These are phyloP conservation scores for Odontocerum albicorne DNA, from an alignment of 2,888 invertebrate genomes.

Conservation along the genomic window DNA sequence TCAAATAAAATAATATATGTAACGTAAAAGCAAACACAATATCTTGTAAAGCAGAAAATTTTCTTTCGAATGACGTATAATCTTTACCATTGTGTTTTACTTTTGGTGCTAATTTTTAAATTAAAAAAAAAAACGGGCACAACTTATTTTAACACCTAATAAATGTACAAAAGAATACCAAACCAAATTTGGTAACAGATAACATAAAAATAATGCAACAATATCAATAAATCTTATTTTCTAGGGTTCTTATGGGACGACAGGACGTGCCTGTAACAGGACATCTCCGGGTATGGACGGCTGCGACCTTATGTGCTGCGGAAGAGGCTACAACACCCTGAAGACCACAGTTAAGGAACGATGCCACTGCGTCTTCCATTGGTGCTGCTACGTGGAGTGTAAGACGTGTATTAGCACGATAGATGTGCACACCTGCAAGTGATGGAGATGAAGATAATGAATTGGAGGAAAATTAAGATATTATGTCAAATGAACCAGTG, in stretches of 20 bases:
- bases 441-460: conserved; percentile 40
- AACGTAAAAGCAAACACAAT: too few relatives aligned
- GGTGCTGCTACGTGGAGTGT: conserved; percentile 95
- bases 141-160: too few relatives aligned
- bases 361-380: conserved; percentile 93
- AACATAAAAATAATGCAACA: too few relatives aligned
- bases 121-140: too few relatives aligned
- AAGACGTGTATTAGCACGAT: conserved; percentile 78
- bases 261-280: conserved; percentile 71
- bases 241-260: conserved; percentile 62
- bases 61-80: too few relatives aligned
- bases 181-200: too few relatives aligned
- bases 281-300: conserved; percentile 80
- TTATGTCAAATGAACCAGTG: neutral
- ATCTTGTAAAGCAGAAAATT: too few relatives aligned
- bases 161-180: too few relatives aligned
- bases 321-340: conserved; percentile 87
- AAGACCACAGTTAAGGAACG: conserved; percentile 75
- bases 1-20: too few relatives aligned
- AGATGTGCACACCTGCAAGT: conserved; percentile 85
- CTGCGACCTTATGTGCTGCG: conserved; percentile 88
- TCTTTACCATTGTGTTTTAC: too few relatives aligned
- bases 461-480: neutral
- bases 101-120: too few relatives aligned
- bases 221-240: too few relatives aligned